Percentiles rank a stretch among this genome's conserved stretches.
Conservation (phyloP, 2,797 vertebrate genomes). For the Pelodytes ibericus region DNA sequence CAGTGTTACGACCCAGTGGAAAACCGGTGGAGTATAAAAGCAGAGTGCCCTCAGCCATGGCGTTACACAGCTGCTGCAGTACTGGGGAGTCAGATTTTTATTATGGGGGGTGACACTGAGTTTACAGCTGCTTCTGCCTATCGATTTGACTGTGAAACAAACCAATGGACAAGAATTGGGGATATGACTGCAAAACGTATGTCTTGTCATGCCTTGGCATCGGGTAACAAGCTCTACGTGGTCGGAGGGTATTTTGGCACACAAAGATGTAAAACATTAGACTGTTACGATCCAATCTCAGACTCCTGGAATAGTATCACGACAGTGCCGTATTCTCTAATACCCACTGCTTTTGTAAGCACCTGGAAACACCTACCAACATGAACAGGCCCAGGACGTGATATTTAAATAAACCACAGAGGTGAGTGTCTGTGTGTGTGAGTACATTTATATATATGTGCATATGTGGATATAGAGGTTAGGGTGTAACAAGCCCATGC, state of each 20-base stretch:
- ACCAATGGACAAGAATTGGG: constrained; percentile 89
- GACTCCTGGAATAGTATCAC: constrained; percentile 95
- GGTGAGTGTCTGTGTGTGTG: too few species aligned
- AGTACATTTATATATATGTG: too few species aligned
- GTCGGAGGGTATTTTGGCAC: constrained; percentile 95
- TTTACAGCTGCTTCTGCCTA: constrained; percentile 93
- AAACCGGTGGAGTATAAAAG: constrained; percentile 89
- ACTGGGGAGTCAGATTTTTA: constrained; percentile 94
- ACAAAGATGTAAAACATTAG: constrained; percentile 91
- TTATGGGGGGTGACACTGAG: constrained; percentile 95
- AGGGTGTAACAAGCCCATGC: too few species aligned
- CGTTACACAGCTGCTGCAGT: constrained; percentile 91
- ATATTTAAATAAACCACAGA: too few species aligned
- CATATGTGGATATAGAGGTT: too few species aligned
- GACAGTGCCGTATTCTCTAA: constrained; percentile 93
- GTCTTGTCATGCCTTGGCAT: constrained; percentile 92
- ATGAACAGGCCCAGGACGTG: constrained; percentile 67
- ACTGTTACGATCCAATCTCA: constrained; percentile 90
- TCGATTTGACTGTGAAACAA: constrained; percentile 89
- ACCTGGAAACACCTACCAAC: constrained; percentile 95
- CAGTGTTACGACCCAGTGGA: constrained; percentile 88
- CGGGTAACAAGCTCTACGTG: constrained; percentile 92
- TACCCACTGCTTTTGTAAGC: constrained; percentile 94
- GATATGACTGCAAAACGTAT: constrained; percentile 96
- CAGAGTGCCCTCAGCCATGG: constrained; percentile 92